phyloP scores from a whole-genome alignment of 2,888 invertebrate species.

The Sinotaia quadrata region DNA sequence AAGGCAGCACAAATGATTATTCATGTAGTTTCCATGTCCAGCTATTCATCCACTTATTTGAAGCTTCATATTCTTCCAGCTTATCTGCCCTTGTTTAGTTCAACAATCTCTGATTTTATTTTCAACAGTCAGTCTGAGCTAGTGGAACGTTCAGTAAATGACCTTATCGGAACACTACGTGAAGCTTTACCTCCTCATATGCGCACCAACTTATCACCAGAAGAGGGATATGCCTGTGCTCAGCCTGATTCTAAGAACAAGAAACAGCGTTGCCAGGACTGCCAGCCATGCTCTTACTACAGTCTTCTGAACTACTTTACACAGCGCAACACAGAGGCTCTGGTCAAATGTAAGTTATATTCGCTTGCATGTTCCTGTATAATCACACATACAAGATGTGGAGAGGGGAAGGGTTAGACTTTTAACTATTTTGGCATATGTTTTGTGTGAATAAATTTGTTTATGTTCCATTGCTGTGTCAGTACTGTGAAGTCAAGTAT shows the following conservation, averaged over 20 bases:
- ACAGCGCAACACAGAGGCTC: constrained; percentile 90
- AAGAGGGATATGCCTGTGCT: constrained; percentile 63
- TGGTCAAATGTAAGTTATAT: constrained; percentile 77
- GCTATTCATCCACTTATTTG: too few relatives aligned
- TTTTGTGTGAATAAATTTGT: background rate
- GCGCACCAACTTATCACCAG: constrained; percentile 75
- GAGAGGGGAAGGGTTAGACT: background rate
- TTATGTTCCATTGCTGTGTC: too few relatives aligned
- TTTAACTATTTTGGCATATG: background rate
- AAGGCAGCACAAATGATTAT: too few relatives aligned
- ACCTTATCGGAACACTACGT: constrained; percentile 70
- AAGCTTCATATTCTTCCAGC: too few relatives aligned
- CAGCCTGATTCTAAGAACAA: constrained; percentile 64
- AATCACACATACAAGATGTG: too few relatives aligned
- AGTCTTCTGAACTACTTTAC: constrained; percentile 78
- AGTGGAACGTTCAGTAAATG: constrained; percentile 71
- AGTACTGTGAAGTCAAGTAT: too few relatives aligned
- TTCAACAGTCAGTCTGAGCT: constrained; percentile 67
- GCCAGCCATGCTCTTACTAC: constrained; percentile 70
- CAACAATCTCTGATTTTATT: too few relatives aligned
- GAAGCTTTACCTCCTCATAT: constrained; percentile 61
- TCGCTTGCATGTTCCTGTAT: background rate
- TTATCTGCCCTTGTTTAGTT: too few relatives aligned
- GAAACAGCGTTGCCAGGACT: constrained; percentile 70
- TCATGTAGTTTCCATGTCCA: too few relatives aligned